Evolutionary conservation across 1,140 invertebrate species (phyloP).

Genomic region (Hycleus phaleratus): DNA sequence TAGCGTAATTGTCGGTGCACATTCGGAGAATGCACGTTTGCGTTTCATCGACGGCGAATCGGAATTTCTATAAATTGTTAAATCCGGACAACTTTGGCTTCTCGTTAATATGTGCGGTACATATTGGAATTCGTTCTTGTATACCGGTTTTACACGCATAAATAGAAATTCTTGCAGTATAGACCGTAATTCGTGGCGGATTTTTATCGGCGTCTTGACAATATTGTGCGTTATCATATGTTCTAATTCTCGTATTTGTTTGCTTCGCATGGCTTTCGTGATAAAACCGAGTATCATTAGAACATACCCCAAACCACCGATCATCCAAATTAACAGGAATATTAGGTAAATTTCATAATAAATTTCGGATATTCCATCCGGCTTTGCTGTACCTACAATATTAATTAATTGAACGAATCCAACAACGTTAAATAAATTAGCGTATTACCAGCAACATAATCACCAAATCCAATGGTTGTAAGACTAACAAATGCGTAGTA

Average conservation of each 20-base stretch:
- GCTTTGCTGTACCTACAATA: slow-evolving; percentile 39
- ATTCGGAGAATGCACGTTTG: slow-evolving; percentile 55
- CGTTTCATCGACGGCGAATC: slow-evolving; percentile 44
- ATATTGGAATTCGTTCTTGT: slow-evolving; percentile 42
- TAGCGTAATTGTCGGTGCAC: slow-evolving; percentile 43
- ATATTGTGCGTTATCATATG: slow-evolving; percentile 66
- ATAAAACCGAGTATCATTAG: slow-evolving; percentile 89
- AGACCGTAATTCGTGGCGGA: slow-evolving; percentile 59
- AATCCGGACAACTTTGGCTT: slow-evolving; percentile 54
- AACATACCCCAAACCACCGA: slow-evolving; percentile 82
- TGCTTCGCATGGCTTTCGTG: slow-evolving; percentile 62
- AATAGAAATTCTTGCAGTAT: slow-evolving; percentile 36
- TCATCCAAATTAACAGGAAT: slow-evolving; percentile 76
- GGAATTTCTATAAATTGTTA: slow-evolving; percentile 45
- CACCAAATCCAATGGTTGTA: slow-evolving; percentile 91
- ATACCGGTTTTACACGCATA: slow-evolving; percentile 43
- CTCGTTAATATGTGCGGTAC: slow-evolving; percentile 31
- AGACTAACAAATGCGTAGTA: slow-evolving; percentile 90
- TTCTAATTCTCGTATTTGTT: slow-evolving; percentile 64
- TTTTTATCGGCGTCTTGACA: slow-evolving; percentile 67
- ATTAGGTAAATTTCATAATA: slow-evolving; percentile 63
- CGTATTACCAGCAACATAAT: slow-evolving; percentile 62
- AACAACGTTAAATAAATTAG: no score
- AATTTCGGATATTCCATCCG: slow-evolving; percentile 43
- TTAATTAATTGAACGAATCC: no score